These are phyloP conservation scores for Gymnopithys bicolor DNA, from an alignment of 2,797 vertebrate species.

Conservation along the genomic window DNA sequence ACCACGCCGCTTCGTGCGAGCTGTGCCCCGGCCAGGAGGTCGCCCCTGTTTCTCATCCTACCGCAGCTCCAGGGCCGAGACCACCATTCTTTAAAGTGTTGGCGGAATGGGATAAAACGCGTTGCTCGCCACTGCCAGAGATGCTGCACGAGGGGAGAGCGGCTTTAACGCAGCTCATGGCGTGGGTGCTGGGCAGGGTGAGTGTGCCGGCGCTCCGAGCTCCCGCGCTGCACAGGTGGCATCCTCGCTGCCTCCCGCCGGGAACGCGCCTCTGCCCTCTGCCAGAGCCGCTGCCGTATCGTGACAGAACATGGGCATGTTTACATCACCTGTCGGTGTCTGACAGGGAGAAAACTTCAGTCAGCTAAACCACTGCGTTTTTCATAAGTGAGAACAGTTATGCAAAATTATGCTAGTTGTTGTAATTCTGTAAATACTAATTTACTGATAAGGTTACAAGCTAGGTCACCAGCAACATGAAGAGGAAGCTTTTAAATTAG, in stretches of 20 bases:
- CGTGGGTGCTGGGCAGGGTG: background rate
- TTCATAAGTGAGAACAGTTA: background rate
- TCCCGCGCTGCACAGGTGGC: fast-evolving
- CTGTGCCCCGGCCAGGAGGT: background rate
- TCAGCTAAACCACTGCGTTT: background rate
- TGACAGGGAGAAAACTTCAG: background rate
- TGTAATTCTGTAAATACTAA: background rate
- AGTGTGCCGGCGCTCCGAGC: background rate
- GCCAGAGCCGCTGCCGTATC: background rate
- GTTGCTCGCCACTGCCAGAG: background rate
- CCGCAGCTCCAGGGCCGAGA: background rate
- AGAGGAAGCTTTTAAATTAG: background rate
- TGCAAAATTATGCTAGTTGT: background rate
- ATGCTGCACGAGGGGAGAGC: background rate
- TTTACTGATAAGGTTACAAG: background rate
- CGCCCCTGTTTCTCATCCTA: background rate
- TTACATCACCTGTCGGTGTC: background rate
- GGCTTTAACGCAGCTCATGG: fast-evolving
- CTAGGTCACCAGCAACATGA: background rate
- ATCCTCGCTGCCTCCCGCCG: background rate
- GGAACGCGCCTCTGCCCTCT: background rate
- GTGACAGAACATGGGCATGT: background rate
- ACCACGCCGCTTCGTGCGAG: background rate
- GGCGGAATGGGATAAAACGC: background rate
- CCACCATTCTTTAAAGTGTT: background rate